phyloP scores from a whole-genome alignment of 2,113 vertebrate species.

The Corvus hawaiiensis region DNA sequence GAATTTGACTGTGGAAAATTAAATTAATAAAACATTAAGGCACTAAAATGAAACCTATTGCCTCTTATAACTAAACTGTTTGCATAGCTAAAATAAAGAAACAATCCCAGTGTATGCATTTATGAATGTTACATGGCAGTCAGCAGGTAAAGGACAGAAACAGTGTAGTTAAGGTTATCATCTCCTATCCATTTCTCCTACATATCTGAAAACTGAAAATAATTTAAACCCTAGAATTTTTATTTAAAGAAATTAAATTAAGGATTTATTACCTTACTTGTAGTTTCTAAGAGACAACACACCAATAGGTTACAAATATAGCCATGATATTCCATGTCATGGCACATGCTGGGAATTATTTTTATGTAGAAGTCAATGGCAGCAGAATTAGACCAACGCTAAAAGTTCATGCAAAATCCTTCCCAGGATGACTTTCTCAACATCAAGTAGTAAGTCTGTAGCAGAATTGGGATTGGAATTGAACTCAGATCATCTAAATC shows the following conservation, averaged over 20 bases:
- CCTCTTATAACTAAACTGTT: slow-evolving; percentile 43
- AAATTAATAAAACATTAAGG: slow-evolving; percentile 63
- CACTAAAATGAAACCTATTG: background rate
- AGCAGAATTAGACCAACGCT: background rate
- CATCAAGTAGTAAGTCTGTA: background rate
- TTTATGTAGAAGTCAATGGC: slow-evolving; percentile 23
- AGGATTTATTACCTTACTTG: background rate
- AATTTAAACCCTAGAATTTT: background rate
- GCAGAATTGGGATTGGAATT: background rate
- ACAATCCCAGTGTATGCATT: slow-evolving; percentile 2
- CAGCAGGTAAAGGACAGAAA: background rate
- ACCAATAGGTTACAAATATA: background rate
- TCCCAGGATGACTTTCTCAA: background rate
- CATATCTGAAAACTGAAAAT: background rate
- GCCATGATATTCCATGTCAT: background rate
- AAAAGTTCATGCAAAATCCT: slow-evolving; percentile 2
- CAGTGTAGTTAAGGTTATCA: background rate
- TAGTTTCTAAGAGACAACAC: background rate
- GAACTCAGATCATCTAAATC: background rate
- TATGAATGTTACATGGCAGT: slow-evolving; percentile 16
- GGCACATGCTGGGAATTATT: background rate
- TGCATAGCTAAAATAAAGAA: slow-evolving; percentile 45
- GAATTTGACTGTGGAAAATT: slow-evolving; percentile 38
- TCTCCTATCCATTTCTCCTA: background rate
- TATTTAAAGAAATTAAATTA: background rate